These are phyloP conservation scores for Lordiphosa clarofinis DNA, from an alignment of 1,140 invertebrate species.

Conservation along the genomic window DNA sequence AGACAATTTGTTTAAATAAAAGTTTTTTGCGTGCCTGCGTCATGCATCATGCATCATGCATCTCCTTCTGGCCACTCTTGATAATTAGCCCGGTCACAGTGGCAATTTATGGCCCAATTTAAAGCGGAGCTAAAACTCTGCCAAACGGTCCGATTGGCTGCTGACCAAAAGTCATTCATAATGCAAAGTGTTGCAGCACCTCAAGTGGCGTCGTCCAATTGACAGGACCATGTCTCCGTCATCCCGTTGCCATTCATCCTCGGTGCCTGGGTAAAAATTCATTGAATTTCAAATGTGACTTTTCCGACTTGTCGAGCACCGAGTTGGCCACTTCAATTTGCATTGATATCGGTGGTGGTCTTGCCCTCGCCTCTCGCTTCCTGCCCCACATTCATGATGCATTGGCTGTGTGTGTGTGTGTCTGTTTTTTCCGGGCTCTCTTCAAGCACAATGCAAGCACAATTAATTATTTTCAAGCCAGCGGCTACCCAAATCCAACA, in stretches of 20 bases:
- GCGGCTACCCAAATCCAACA: conserved; percentile 48
- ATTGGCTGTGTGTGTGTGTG: conserved; percentile 36
- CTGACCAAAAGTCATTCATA: conserved; percentile 67
- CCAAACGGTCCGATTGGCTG: conserved; percentile 32
- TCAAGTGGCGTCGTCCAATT: conserved; percentile 62
- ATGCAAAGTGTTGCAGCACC: conserved; percentile 60
- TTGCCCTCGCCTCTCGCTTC: neutral
- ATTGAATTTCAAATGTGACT: conserved; percentile 73
- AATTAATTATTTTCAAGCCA: conserved; percentile 72
- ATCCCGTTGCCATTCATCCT: conserved; percentile 54
- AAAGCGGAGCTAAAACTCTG: conserved; percentile 50
- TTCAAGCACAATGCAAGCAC: conserved; percentile 37
- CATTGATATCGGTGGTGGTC: conserved; percentile 47
- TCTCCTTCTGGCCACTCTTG: conserved; percentile 38
- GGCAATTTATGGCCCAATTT: conserved; percentile 57
- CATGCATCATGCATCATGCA: conserved; percentile 27
- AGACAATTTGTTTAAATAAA: conserved; percentile 34
- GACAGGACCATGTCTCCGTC: conserved; percentile 45
- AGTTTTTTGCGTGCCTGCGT: conserved; percentile 13
- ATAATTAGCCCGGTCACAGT: conserved; percentile 49
- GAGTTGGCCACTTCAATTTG: conserved; percentile 73
- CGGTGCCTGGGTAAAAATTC: conserved; percentile 64
- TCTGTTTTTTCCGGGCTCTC: conserved; percentile 1
- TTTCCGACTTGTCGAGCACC: conserved; percentile 44
- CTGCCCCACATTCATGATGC: conserved; percentile 59